A percentile compares a stretch with the other conserved stretches of the same genome.
phyloP scores from a whole-genome alignment of 2,113 vertebrate species.

The Theropithecus gelada region DNA sequence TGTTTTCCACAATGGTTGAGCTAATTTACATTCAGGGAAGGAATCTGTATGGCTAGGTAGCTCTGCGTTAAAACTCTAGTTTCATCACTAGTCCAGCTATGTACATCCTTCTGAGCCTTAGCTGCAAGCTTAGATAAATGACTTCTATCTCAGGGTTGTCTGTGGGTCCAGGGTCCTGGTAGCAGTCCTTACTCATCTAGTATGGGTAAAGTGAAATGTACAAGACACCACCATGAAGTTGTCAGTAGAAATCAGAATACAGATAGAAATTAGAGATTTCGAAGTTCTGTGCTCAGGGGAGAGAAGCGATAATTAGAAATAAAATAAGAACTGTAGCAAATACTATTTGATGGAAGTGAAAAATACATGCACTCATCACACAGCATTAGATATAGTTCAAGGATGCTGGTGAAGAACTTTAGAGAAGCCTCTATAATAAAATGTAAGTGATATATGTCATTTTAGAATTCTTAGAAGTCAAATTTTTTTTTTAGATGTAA shows the following conservation, averaged over 20 bases:
- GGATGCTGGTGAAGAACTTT: neutral
- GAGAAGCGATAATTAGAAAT: neutral
- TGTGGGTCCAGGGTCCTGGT: neutral
- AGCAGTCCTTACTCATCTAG: neutral
- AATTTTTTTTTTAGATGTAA: neutral
- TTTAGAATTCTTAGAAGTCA: neutral
- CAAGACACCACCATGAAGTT: fast-evolving
- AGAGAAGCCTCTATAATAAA: neutral
- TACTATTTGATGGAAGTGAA: neutral
- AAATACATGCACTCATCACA: neutral
- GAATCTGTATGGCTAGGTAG: no score
- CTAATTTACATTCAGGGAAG: neutral
- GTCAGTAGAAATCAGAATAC: neutral
- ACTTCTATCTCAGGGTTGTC: neutral
- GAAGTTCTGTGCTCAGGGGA: neutral
- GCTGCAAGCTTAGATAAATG: neutral
- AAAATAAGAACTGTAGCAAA: neutral
- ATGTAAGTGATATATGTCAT: neutral
- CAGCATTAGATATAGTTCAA: neutral
- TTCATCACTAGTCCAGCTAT: neutral
- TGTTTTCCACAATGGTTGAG: no score
- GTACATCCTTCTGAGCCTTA: neutral
- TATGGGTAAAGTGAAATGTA: fast-evolving
- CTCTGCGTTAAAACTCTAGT: neutral
- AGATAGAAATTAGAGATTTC: neutral